Evolutionary conservation across 1,140 invertebrate genomes (phyloP).

Genomic region (Hylaeus volcanicus): DNA sequence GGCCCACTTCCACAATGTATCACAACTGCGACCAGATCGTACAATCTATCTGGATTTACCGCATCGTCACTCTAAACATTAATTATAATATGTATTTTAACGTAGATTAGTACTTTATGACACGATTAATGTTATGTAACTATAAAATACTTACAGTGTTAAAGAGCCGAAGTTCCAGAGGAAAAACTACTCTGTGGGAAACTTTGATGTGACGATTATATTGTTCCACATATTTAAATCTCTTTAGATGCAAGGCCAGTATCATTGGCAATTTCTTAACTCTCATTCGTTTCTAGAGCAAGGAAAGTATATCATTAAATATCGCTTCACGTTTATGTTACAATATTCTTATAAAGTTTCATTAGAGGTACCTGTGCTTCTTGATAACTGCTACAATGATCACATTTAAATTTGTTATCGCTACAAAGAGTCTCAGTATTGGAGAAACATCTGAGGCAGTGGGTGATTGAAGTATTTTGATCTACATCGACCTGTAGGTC

Average conservation of each 20-base stretch:
- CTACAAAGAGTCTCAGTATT: constrained; percentile 99
- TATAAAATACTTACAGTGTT: constrained; percentile 90
- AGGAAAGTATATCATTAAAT: constrained; percentile 46
- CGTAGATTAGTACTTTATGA: not conserved
- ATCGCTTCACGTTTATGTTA: not conserved
- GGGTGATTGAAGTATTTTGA: constrained; percentile 99
- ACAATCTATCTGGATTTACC: constrained; percentile 97
- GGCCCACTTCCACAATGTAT: constrained; percentile 99
- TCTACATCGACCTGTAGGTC: constrained; percentile 99
- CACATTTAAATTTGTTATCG: constrained; percentile 99
- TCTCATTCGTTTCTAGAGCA: constrained; percentile 94
- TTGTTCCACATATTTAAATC: constrained; percentile 99
- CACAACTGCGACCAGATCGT: constrained; percentile 99
- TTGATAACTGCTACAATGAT: constrained; percentile 99
- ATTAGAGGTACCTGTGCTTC: constrained; percentile 91
- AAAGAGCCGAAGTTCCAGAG: constrained; percentile 97
- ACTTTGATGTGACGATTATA: constrained; percentile 99
- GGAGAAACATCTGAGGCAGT: constrained; percentile 98
- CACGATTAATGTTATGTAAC: constrained; percentile 5
- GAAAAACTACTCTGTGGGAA: constrained; percentile 99
- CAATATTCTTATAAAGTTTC: not conserved
- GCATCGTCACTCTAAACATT: constrained; percentile 95
- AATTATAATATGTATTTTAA: constrained; percentile 23
- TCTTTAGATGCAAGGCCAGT: constrained; percentile 97
- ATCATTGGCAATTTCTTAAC: constrained; percentile 99